Evolutionary conservation across 2,888 invertebrate species (phyloP).

Genomic region (Cremastinae sp.): DNA sequence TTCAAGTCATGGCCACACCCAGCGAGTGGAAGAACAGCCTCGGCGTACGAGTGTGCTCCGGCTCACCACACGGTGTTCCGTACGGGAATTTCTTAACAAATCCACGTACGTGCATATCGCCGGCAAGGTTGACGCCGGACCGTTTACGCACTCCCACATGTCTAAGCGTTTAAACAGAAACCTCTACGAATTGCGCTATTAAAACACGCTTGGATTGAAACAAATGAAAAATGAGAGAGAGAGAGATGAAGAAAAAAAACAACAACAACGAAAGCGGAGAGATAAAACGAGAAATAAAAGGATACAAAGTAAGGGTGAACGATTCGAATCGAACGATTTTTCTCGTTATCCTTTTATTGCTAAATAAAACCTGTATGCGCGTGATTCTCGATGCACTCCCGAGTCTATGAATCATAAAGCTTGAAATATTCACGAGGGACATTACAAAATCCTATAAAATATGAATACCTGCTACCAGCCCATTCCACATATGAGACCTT

Average conservation of each 20-base stretch:
- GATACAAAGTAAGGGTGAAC: conserved; percentile 54
- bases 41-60: conserved; percentile 65
- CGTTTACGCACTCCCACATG: conserved; percentile 77
- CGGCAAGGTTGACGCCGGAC: conserved; percentile 71
- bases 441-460: conserved; percentile 46
- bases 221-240: not conserved
- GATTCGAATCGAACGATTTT: conserved; percentile 46
- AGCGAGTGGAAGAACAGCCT: conserved; percentile 67
- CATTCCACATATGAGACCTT: conserved; percentile 6
- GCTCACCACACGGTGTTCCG: no score
- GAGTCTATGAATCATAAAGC: conserved; percentile 48
- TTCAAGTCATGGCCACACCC: conserved; percentile 80
- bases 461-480: not conserved
- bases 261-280: no score
- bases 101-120: not conserved
- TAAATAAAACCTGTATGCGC: conserved; percentile 18
- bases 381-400: conserved; percentile 51
- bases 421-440: conserved; percentile 39
- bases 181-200: conserved; percentile 28
- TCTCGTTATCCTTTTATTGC: conserved; percentile 30
- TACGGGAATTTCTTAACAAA: conserved; percentile 10
- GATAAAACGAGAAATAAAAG: conserved; percentile 3
- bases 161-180: conserved; percentile 2
- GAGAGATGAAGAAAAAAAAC: no score
- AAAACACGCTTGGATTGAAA: conserved; percentile 15